phyloP scores from a whole-genome alignment of 2,888 invertebrate species.

The Seira ritae region DNA sequence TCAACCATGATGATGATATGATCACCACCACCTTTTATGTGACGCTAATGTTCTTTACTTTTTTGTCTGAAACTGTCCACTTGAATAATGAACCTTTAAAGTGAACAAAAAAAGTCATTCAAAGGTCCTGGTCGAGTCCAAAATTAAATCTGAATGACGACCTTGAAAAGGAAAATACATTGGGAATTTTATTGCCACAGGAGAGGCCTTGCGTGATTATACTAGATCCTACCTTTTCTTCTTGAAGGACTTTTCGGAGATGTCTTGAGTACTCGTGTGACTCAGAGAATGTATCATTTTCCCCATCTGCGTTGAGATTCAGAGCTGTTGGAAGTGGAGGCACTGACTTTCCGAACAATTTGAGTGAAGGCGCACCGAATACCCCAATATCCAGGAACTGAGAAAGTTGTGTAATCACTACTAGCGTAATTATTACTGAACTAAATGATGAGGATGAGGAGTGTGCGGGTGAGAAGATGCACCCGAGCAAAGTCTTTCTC shows the following conservation, averaged over 20 bases:
- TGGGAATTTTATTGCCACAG: background rate
- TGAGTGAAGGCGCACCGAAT: conserved; percentile 68
- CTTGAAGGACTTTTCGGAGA: conserved; percentile 68
- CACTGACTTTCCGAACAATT: conserved; percentile 67
- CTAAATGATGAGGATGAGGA: conserved; percentile 32
- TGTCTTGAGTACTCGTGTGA: conserved; percentile 71
- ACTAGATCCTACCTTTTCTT: conserved; percentile 68
- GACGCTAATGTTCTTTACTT: background rate
- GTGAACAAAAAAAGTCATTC: no score
- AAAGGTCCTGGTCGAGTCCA: background rate
- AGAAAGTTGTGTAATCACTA: conserved; percentile 47
- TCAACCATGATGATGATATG: background rate
- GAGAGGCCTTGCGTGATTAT: background rate
- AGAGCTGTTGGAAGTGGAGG: conserved; percentile 53
- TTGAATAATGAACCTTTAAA: no score
- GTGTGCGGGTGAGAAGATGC: background rate
- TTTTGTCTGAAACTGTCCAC: no score
- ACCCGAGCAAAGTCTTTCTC: background rate
- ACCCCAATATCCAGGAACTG: conserved; percentile 57
- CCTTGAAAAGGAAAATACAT: conserved; percentile 36
- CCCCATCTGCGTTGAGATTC: conserved; percentile 54
- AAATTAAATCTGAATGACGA: conserved; percentile 56
- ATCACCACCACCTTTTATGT: background rate
- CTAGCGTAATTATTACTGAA: conserved; percentile 36
- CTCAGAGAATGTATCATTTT: conserved; percentile 62